Evolutionary conservation across 2,888 invertebrate genomes (phyloP).

Genomic region (Apodemia duryi): DNA sequence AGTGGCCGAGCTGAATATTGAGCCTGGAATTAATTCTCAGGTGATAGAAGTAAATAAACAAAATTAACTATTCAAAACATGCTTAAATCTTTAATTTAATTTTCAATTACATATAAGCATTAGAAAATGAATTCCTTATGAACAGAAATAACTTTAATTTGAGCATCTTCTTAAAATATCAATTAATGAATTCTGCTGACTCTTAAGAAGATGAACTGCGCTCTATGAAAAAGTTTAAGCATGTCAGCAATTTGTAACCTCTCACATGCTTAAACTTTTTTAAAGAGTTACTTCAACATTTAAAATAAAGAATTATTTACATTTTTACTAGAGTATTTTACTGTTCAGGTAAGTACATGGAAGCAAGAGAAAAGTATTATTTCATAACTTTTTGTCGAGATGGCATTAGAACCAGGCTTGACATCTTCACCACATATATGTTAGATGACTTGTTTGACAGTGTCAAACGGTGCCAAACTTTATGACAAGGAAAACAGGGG

Average conservation of each 20-base stretch:
- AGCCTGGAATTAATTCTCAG: slow-evolving; percentile 16
- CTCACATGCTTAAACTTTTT: background rate
- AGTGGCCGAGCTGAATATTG: slow-evolving; percentile 4
- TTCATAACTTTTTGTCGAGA: slow-evolving; percentile 11
- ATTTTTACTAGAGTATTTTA: background rate
- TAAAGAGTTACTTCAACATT: background rate
- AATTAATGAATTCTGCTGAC: too few relatives aligned
- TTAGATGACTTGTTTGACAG: slow-evolving; percentile 25
- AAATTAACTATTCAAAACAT: background rate
- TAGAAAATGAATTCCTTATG: too few relatives aligned
- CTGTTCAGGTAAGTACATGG: slow-evolving; percentile 12
- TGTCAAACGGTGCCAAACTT: slow-evolving; percentile 22
- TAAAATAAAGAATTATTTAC: background rate
- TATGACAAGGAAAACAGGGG: slow-evolving; percentile 20
- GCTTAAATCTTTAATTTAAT: background rate
- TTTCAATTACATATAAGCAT: too few relatives aligned
- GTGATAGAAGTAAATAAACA: slow-evolving; percentile 6
- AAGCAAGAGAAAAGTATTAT: slow-evolving; percentile 15
- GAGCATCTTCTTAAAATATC: too few relatives aligned
- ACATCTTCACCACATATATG: slow-evolving; percentile 11
- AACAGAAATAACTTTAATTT: too few relatives aligned
- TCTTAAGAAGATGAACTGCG: background rate
- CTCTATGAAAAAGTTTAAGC: background rate
- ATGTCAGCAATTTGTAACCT: too few relatives aligned
- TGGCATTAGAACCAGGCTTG: slow-evolving; percentile 17